phyloP scores from a whole-genome alignment of 2,113 vertebrate species.

The Cacatua alba region DNA sequence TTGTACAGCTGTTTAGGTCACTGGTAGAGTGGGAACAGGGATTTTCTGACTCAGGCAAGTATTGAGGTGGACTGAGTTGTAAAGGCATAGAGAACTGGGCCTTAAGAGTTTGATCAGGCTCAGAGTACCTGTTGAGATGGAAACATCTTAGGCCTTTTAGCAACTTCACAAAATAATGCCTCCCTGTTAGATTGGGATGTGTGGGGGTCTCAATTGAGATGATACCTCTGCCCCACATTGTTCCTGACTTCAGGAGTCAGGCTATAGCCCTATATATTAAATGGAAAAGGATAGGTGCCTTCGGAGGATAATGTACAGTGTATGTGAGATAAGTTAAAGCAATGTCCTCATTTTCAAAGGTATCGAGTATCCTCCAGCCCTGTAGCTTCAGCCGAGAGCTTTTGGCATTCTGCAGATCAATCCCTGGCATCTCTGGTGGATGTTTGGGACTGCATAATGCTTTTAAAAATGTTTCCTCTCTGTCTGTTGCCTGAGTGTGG shows the following conservation, averaged over 20 bases:
- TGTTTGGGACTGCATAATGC: rapidly evolving
- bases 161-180: rapidly evolving
- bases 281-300: neutral
- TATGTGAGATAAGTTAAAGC: neutral
- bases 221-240: neutral
- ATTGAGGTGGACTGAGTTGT: neutral
- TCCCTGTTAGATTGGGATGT: neutral
- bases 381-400: neutral
- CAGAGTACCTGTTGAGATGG: neutral
- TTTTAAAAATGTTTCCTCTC: neutral
- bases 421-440: neutral
- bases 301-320: neutral
- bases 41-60: neutral
- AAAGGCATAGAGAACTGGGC: neutral
- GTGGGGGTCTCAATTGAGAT: neutral
- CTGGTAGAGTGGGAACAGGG: rapidly evolving
- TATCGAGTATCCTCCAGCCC: neutral
- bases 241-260: neutral
- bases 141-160: neutral
- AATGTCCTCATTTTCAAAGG: neutral
- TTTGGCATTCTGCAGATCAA: neutral
- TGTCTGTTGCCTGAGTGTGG: neutral
- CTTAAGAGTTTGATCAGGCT: neutral
- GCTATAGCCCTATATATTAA: neutral
- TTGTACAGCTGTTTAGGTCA: neutral